A percentile compares a stretch with the other conserved stretches of the same genome.
Evolutionary conservation across 2,797 vertebrate species (phyloP).

Genomic region (Macroramphosus scolopax): DNA sequence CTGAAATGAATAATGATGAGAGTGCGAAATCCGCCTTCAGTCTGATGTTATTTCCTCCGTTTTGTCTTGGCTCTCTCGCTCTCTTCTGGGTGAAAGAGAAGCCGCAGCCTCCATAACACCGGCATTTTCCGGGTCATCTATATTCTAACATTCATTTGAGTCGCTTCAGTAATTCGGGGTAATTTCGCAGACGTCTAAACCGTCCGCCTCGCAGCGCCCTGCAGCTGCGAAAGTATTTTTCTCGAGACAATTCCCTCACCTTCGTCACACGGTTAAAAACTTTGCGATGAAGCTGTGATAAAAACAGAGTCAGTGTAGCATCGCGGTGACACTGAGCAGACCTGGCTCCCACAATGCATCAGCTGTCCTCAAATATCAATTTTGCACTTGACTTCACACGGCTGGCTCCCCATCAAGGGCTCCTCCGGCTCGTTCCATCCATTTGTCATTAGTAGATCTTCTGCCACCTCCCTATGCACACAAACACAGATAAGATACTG

Average conservation of each 20-base stretch:
- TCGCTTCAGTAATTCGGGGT: constrained; percentile 21
- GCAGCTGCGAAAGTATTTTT: constrained; percentile 24
- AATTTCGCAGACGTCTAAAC: constrained; percentile 14
- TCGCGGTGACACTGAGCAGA: constrained; percentile 49
- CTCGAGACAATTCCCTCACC: constrained; percentile 19
- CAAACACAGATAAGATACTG: not conserved
- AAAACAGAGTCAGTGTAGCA: constrained; percentile 42
- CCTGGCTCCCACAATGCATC: constrained; percentile 73
- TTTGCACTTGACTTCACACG: constrained; percentile 86
- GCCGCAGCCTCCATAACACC: not conserved
- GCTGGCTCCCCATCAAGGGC: constrained; percentile 68
- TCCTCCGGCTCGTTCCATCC: constrained; percentile 77
- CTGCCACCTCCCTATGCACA: constrained; percentile 29
- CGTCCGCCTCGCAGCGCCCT: constrained; percentile 14
- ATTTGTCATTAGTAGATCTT: constrained; percentile 84
- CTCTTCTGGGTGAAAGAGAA: not conserved
- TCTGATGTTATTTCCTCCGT: too few relatives aligned
- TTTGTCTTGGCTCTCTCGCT: too few relatives aligned
- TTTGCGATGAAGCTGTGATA: constrained; percentile 40
- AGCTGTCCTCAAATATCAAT: constrained; percentile 84
- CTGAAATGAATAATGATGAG: too few relatives aligned
- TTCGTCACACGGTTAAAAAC: constrained; percentile 7
- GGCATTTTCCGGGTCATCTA: constrained; percentile 14
- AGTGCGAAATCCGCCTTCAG: too few relatives aligned
- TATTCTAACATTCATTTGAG: constrained; percentile 29